Percentiles rank a stretch among this genome's conserved stretches.
phyloP scores from a whole-genome alignment of 2,113 vertebrate genomes.

The Laticauda colubrina region DNA sequence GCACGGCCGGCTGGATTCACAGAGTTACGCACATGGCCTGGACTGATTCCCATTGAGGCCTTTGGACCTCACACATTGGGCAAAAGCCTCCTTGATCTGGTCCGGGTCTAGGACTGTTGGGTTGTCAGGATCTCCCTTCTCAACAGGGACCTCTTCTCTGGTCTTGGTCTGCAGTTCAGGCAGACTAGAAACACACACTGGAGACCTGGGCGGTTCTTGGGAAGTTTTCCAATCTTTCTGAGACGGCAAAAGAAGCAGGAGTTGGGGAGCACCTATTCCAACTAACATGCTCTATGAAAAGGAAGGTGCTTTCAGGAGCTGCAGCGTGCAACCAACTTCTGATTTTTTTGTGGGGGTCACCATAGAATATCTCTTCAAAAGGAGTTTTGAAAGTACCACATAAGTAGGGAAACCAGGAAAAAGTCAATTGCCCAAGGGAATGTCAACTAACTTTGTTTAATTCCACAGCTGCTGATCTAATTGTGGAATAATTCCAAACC shows the following conservation, averaged over 20 bases:
- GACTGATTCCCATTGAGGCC: too few relatives aligned
- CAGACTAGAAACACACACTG: neutral
- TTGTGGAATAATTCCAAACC: neutral
- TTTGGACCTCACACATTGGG: too few relatives aligned
- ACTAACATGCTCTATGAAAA: neutral
- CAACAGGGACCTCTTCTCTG: too few relatives aligned
- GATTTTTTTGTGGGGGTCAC: rapidly evolving
- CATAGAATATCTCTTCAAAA: neutral
- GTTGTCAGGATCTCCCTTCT: too few relatives aligned
- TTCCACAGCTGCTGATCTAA: neutral
- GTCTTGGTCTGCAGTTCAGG: neutral
- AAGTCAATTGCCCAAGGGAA: neutral
- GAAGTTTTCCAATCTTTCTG: neutral
- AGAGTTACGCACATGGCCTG: too few relatives aligned
- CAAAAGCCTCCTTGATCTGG: too few relatives aligned
- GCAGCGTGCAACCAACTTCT: neutral
- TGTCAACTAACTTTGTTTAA: neutral
- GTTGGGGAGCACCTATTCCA: neutral
- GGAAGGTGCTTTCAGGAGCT: neutral
- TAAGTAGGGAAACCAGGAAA: neutral
- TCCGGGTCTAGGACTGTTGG: too few relatives aligned
- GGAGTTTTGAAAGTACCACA: neutral
- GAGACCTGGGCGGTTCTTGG: neutral
- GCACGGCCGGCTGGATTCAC: too few relatives aligned
- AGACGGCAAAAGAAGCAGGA: neutral